These are phyloP conservation scores for Criorhina ranunculi DNA, from an alignment of 2,888 invertebrate species.

Conservation along the genomic window DNA sequence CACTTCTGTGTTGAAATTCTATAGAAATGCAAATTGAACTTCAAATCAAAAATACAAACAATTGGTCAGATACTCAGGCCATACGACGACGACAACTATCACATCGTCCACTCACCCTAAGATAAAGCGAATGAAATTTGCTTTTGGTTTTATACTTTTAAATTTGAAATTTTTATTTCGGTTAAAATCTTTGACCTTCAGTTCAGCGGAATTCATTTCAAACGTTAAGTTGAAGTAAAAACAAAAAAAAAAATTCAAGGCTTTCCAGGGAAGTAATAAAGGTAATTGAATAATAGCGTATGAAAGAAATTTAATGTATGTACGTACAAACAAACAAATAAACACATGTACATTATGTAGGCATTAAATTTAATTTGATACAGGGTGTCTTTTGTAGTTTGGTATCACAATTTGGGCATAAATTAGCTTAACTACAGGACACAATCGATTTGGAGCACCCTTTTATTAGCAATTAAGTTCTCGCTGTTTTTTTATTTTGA, in stretches of 20 bases:
- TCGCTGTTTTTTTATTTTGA: too few relatives aligned
- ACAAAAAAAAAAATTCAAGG: conserved; percentile 11
- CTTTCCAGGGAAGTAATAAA: conserved; percentile 15
- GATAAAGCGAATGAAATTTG: conserved; percentile 6
- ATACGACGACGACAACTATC: neutral
- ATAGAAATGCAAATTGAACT: conserved; percentile 27
- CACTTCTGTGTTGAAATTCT: neutral
- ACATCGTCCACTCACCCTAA: conserved; percentile 27
- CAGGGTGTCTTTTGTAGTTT: too few relatives aligned
- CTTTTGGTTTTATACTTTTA: too few relatives aligned
- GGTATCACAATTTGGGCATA: too few relatives aligned
- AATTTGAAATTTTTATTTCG: conserved; percentile 4
- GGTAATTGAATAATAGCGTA: conserved; percentile 19
- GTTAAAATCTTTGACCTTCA: conserved; percentile 41
- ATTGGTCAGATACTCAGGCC: neutral
- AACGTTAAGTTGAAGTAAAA: conserved; percentile 10
- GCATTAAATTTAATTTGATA: too few relatives aligned
- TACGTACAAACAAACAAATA: too few relatives aligned
- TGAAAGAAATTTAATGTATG: too few relatives aligned
- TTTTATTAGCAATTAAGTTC: too few relatives aligned
- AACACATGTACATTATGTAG: too few relatives aligned
- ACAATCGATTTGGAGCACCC: too few relatives aligned
- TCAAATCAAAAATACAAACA: neutral
- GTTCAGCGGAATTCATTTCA: conserved; percentile 31
- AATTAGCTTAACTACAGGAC: too few relatives aligned